These are phyloP conservation scores for Rhopilema esculentum DNA, from an alignment of 30 jellyfish, hydroid and myxozoan species.

Conservation along the genomic window DNA sequence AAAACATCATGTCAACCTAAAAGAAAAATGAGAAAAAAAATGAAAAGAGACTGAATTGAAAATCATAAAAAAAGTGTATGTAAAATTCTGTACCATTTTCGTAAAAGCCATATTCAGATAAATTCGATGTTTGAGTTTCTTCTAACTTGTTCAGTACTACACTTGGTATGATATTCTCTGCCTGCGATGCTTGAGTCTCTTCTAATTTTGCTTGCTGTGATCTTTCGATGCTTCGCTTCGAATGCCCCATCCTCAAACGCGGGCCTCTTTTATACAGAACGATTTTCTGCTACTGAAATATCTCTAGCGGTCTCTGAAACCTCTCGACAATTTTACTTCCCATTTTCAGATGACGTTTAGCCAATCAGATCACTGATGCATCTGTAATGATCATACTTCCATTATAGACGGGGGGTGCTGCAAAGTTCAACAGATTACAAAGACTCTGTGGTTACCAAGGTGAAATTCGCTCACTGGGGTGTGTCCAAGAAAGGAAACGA, in stretches of 20 bases:
- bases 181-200: background rate
- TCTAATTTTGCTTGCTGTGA: background rate
- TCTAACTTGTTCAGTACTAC: background rate
- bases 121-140: background rate
- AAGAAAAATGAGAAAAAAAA: background rate
- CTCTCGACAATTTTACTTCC: conserved; percentile 32
- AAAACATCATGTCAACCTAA: too few species aligned
- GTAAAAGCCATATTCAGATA: background rate
- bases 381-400: conserved; percentile 5
- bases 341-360: conserved; percentile 20
- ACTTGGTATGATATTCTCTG: background rate
- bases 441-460: too few species aligned
- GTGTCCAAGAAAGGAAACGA: background rate
- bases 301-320: background rate
- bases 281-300: background rate
- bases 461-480: background rate
- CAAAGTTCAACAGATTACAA: too few species aligned
- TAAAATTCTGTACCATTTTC: background rate
- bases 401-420: background rate
- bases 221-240: background rate
- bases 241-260: background rate
- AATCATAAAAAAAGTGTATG: too few species aligned
- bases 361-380: conserved; percentile 3
- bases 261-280: conserved; percentile 2
- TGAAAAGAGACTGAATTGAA: background rate